These are phyloP conservation scores for Trissoscelio sp. DNA, from an alignment of 2,888 invertebrate species.

Conservation along the genomic window DNA sequence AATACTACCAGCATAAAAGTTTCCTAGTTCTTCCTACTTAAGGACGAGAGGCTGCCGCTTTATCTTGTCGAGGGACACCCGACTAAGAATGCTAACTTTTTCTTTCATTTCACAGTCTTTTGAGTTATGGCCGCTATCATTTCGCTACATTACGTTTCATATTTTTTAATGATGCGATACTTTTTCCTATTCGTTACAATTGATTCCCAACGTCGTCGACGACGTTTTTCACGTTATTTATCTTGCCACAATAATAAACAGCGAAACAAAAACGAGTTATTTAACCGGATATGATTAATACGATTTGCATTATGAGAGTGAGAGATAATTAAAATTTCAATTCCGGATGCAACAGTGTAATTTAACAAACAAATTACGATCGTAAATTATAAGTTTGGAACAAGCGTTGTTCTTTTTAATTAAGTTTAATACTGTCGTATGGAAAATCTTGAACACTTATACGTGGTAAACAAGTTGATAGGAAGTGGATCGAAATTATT, in stretches of 20 bases:
- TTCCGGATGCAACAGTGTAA: conserved; percentile 3
- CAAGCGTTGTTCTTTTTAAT: conserved; percentile 16
- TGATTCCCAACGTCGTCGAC: conserved; percentile 6
- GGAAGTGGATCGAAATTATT: conserved; percentile 10
- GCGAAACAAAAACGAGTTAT: no score
- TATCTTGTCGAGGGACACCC: conserved; percentile 36
- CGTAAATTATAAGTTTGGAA: conserved; percentile 19
- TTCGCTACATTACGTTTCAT: conserved; percentile 23
- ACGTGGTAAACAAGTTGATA: conserved; percentile 7
- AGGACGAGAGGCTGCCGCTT: conserved; percentile 48
- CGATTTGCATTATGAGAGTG: no score
- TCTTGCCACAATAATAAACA: no score
- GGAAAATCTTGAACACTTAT: no score
- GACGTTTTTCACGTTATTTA: no score
- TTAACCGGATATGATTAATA: conserved; percentile 7
- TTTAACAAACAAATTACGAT: conserved; percentile 22
- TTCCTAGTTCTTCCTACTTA: conserved; percentile 57
- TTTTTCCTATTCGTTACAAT: background rate
- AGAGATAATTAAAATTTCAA: no score
- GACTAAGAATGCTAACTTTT: conserved; percentile 51
- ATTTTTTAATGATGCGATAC: conserved; percentile 17
- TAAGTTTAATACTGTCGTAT: conserved; percentile 14
- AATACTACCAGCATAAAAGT: conserved; percentile 62
- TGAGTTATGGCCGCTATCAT: conserved; percentile 36
- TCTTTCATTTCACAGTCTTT: conserved; percentile 35